Base-by-base conservation (phyloP, 2,113 vertebrate species). In the Strix aluco region DNA sequence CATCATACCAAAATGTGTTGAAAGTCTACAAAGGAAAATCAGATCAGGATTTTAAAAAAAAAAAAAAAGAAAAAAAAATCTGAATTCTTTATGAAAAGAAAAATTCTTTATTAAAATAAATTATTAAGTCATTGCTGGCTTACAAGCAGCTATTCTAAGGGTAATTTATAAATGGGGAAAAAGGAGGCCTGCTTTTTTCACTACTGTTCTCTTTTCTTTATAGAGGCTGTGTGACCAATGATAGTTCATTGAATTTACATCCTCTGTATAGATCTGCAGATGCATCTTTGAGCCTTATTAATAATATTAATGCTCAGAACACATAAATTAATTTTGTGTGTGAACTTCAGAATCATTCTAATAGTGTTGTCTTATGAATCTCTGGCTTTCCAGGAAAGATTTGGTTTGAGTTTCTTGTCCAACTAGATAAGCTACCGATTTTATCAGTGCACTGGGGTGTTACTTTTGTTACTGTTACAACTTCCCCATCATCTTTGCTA, bases 241-340 rank as follows among this genome's bases (percentile, higher is more conserved):
- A 15, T 66, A 47, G 44, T 82, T 86, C 82, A 65, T 63, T 93
- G 91, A 80, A 92, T 91, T 86, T 75, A 34, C 86, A 70, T 95
- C 79, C 38, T 75, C 92, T 85, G 9, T 69, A 27, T 94, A 93
- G 88, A 96, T 59, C 38, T 94, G 78, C 89, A 94, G 77, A 89
- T 87, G 42, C 14, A 52, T 93, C 51, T 51, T 83, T 72, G 58
- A 94, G 51, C 51, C 70, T 57, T 83, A 70, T 92, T 81, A 86
- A 87, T 96, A 93, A 87, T 72, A 91, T 72, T 82, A 88, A 94
- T 78, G 77, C 30, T 90, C 77, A 95, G n/a, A 79, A 89, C 69
- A 79, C 19, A 16, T 32, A 38, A 44, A 49, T 95, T 95, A 51
- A 90, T 93, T 82, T 90, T 42, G 57, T 80, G 34, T 79, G 49